Conservation (phyloP, 2,888 invertebrate species). For the Acronicta psi region DNA sequence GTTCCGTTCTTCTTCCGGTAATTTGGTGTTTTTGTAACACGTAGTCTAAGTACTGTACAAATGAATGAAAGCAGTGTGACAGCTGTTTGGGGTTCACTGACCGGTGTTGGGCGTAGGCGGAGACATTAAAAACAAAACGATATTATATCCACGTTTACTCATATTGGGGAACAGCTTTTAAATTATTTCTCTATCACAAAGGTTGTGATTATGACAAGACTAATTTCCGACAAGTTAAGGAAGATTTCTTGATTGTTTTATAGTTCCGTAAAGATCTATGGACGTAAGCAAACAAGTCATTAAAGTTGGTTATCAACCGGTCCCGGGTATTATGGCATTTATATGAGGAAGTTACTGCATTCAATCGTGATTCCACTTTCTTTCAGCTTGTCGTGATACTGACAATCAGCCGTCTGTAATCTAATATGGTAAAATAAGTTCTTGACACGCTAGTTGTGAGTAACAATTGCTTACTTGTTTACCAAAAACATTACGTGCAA, state of each 20-base stretch:
- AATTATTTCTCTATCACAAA: neutral
- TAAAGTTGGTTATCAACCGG: conserved; percentile 16
- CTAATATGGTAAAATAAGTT: conserved; percentile 7
- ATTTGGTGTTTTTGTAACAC: conserved; percentile 9
- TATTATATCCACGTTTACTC: conserved; percentile 13
- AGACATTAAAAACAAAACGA: conserved; percentile 27
- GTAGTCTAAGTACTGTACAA: conserved; percentile 18
- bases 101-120: conserved; percentile 19
- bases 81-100: conserved; percentile 1
- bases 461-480: neutral
- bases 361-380: conserved; percentile 45
- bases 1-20: conserved; percentile 34
- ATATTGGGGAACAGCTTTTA: neutral
- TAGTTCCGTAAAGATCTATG: conserved; percentile 24
- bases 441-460: conserved; percentile 3
- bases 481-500: too few relatives aligned
- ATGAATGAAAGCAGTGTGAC: conserved; percentile 40
- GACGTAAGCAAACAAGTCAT: conserved; percentile 25
- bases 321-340: conserved; percentile 30
- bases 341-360: conserved; percentile 35
- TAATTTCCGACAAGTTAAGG: conserved; percentile 9
- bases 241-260: conserved; percentile 3
- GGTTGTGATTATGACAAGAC: conserved; percentile 5
- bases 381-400: conserved; percentile 26
- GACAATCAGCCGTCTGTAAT: conserved; percentile 28